Base-by-base conservation (phyloP, 2,888 invertebrate species). In the Amiota minor region DNA sequence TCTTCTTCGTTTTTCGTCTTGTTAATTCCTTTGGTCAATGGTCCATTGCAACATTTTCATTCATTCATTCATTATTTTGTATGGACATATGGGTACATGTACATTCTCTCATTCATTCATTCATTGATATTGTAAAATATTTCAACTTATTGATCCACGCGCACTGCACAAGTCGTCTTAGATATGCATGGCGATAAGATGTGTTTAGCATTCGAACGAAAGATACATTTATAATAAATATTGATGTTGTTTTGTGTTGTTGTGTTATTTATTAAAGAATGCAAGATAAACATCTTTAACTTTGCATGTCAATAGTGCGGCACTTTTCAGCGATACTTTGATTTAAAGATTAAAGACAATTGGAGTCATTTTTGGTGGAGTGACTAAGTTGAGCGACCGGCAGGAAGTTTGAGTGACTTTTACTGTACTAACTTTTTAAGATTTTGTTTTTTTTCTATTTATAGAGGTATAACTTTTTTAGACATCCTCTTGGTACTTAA, bases 231-330 rank as follows among this genome's bases (percentile, higher is more conserved):
- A 84, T 82, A 82, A 82, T 84, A 81, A 84, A 84, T 83, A 83
- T 85, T 85, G 78, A 85, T 86, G 84, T 86, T 85, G 80, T 75
- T 74, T 75, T 76, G 85, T 86, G 84, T 86, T 85, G 79, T 75
- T 74, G 75, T 76, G 77, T 73, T 82, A 82, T 83, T 85, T 83
- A 82, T 85, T 78, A n/a, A 83, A 78, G 81, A 76, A 80, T 55
- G 75, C 55, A 49, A 76, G 83, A 83, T 83, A 83, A 83, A 86
- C 74, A 84, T 83, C 86, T 86, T n/a, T 8, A 20, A 6, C 50
- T 50, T 68, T 68, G 67, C 67, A 68, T 68, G 67, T 53, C 50
- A 68, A 50, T 68, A 18, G 35, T 11, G 65, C 16, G 50, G 67
- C 50, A 16, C 59, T 59, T 59, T 59, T 11, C 18, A 59, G 59